phyloP scores from a whole-genome alignment of 2,113 vertebrate species.

The Choloepus hoffmanni region DNA sequence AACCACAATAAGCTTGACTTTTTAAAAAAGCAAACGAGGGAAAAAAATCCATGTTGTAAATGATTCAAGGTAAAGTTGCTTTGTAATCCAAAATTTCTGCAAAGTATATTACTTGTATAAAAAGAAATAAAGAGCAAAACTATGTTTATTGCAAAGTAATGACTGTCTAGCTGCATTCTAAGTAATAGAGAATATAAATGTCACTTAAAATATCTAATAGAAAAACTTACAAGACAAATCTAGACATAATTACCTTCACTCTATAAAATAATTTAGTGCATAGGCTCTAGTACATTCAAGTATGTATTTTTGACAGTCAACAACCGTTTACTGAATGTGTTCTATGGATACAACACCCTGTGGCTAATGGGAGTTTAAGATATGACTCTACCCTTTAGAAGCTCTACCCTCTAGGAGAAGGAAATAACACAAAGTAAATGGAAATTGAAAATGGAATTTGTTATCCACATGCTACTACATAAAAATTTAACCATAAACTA shows the following conservation, averaged over 20 bases:
- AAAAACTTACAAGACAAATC: not conserved
- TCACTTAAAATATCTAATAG: not conserved
- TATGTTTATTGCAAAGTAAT: not conserved
- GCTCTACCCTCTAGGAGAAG: not conserved
- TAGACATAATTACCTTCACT: not conserved
- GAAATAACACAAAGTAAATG: not conserved
- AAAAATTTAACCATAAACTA: constrained; percentile 17
- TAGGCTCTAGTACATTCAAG: not conserved
- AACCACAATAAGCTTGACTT: not conserved
- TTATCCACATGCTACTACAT: not conserved
- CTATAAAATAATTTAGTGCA: not conserved
- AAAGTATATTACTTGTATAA: not conserved
- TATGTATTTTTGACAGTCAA: not conserved
- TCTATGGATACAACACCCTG: not conserved
- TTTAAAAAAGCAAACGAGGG: constrained; percentile 15
- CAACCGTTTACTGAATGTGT: not conserved
- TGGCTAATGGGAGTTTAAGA: not conserved
- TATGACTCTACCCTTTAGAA: not conserved
- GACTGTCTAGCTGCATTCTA: not conserved
- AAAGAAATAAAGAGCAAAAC: not conserved
- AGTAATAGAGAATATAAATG: not conserved
- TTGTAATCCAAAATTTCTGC: not conserved
- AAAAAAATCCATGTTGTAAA: constrained; percentile 33
- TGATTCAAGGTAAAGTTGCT: constrained; percentile 14
- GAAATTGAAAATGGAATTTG: constrained; percentile 4